Conservation (phyloP, 2,797 vertebrate species). For the Manis crassicaudata region DNA sequence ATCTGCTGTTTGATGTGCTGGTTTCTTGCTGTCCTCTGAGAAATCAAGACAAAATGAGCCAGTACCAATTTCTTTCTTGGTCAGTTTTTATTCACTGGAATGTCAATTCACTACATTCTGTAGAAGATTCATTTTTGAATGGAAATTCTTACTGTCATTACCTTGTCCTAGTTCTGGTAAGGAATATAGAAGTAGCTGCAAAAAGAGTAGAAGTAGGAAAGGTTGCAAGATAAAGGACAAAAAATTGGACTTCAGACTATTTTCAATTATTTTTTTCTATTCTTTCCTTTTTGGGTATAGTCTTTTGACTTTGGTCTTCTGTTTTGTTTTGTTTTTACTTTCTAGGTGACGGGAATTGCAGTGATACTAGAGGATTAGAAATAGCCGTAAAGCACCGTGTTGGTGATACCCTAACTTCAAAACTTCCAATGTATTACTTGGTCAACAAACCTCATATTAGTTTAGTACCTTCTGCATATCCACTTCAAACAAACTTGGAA, state of each 20-base stretch:
- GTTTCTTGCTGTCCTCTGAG: neutral
- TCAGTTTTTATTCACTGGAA: neutral
- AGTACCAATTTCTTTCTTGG: neutral
- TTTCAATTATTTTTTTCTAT: neutral
- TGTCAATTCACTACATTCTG: neutral
- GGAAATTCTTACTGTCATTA: neutral
- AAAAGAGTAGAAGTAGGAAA: neutral
- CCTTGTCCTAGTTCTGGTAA: neutral
- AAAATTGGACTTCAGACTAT: neutral
- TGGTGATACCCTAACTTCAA: constrained; percentile 89
- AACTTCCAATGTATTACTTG: constrained; percentile 93
- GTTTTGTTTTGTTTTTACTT: constrained; percentile 32
- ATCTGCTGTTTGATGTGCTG: neutral
- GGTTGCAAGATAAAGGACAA: neutral
- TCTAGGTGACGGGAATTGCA: constrained; percentile 89
- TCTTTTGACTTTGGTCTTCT: neutral
- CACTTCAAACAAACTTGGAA: constrained; percentile 60
- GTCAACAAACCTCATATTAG: constrained; percentile 91
- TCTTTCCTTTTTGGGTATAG: neutral
- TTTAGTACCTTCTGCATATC: constrained; percentile 87
- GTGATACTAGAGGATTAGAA: constrained; percentile 90
- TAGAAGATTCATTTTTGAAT: neutral
- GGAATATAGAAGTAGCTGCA: neutral
- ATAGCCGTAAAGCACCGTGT: constrained; percentile 92
- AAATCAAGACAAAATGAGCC: neutral